Evolutionary conservation across 2,113 vertebrate genomes (phyloP).

Genomic region (Alouatta palliata): DNA sequence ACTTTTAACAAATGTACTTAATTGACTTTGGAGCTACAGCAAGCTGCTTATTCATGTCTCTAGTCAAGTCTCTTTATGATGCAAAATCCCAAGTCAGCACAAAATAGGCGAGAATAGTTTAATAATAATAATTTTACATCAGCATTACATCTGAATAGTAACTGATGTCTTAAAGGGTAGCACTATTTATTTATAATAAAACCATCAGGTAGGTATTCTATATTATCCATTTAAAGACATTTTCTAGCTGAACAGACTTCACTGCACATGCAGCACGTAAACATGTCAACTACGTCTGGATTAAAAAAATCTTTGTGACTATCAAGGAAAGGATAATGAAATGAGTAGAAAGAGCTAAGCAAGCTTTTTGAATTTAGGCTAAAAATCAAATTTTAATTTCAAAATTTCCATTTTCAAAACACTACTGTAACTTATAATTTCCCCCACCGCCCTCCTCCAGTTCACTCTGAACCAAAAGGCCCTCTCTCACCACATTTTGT

Average conservation of each 20-base stretch:
- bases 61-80: neutral
- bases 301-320: neutral
- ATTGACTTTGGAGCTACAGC: constrained; percentile 29
- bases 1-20: constrained; percentile 26
- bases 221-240: neutral
- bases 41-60: neutral
- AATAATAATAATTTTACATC: neutral
- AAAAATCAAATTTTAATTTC: neutral
- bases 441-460: neutral
- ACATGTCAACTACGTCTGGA: neutral
- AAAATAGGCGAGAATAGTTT: neutral
- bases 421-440: neutral
- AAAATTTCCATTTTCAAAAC: neutral
- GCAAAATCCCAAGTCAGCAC: neutral
- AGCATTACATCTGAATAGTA: neutral
- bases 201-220: neutral
- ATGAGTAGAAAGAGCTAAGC: neutral
- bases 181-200: neutral
- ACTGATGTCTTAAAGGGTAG: neutral
- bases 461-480: neutral
- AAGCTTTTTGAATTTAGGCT: neutral
- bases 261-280: neutral
- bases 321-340: neutral
- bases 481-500: neutral
- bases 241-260: neutral